phyloP scores from a whole-genome alignment of 2,888 invertebrate species.

The Phyllotreta cruciferae region DNA sequence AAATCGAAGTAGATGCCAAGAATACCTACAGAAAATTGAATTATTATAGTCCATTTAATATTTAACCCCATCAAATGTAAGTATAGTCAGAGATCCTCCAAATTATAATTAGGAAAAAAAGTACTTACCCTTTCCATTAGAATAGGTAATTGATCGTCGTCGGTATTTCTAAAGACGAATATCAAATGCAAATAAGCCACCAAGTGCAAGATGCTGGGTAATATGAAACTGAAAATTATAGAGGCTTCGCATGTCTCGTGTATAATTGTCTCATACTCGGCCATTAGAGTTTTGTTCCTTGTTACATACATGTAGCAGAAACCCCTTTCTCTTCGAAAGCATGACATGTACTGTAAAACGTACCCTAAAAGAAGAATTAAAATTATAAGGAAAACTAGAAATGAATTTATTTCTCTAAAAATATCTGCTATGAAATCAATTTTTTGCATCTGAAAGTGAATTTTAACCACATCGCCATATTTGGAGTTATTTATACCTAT shows the following conservation, averaged over 20 bases:
- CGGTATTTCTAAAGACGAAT: conserved; percentile 75
- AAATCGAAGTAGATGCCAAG: conserved; percentile 73
- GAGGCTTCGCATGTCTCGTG: conserved; percentile 75
- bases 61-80: too few relatives aligned
- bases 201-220: conserved; percentile 77
- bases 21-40: conserved; percentile 68
- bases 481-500: too few relatives aligned
- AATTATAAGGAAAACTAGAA: too few relatives aligned
- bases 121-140: conserved; percentile 77
- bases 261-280: conserved; percentile 55
- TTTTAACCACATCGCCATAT: too few relatives aligned
- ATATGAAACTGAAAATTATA: conserved; percentile 73
- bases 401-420: too few relatives aligned
- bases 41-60: neutral
- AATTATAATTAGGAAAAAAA: too few relatives aligned
- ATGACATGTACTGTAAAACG: conserved; percentile 25
- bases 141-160: conserved; percentile 83
- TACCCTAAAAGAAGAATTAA: conserved; percentile 15
- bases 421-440: too few relatives aligned
- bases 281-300: conserved; percentile 32
- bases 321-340: conserved; percentile 69
- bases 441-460: too few relatives aligned
- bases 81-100: too few relatives aligned
- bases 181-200: conserved; percentile 76
- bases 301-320: conserved; percentile 65